These are phyloP conservation scores for Dissostichus mawsoni DNA, from an alignment of 2,113 vertebrate species.

Conservation along the genomic window DNA sequence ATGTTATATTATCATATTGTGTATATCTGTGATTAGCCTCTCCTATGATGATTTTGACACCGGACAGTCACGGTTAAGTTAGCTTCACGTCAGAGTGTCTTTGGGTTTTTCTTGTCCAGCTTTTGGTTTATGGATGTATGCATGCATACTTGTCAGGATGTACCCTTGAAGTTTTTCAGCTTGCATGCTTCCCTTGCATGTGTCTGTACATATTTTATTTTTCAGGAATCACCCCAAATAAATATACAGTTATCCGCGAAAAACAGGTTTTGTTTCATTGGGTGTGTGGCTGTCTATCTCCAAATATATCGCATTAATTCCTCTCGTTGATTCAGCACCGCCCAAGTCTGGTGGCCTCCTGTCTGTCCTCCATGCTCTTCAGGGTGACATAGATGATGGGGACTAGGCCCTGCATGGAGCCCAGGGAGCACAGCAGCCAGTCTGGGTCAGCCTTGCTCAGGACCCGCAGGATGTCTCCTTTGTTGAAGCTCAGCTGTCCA, in stretches of 20 bases:
- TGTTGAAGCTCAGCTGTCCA: conserved; percentile 94
- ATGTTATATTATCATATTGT: neutral
- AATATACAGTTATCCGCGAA: no score
- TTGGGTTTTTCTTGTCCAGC: conserved; percentile 51
- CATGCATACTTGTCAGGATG: conserved; percentile 60
- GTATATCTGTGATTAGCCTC: neutral
- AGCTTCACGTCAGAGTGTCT: conserved; percentile 34
- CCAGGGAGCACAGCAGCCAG: conserved; percentile 91
- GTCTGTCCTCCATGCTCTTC: conserved; percentile 63
- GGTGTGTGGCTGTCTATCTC: neutral
- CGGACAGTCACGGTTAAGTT: conserved; percentile 31
- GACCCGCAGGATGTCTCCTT: conserved; percentile 89
- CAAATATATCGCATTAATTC: no score
- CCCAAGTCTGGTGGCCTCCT: conserved; percentile 44
- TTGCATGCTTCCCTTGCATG: conserved; percentile 56
- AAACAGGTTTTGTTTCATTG: conserved; percentile 1
- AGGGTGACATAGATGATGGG: conserved; percentile 93
- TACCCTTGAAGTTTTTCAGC: conserved; percentile 19
- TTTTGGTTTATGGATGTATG: conserved; percentile 49
- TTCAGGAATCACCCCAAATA: no score
- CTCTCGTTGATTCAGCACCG: conserved; percentile 23
- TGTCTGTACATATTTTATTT: conserved; percentile 20
- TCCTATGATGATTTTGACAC: conserved; percentile 4
- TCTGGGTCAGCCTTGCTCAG: conserved; percentile 88
- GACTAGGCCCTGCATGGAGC: conserved; percentile 87